These are phyloP conservation scores for Macroramphosus scolopax DNA, from an alignment of 2,797 vertebrate species.

Conservation along the genomic window DNA sequence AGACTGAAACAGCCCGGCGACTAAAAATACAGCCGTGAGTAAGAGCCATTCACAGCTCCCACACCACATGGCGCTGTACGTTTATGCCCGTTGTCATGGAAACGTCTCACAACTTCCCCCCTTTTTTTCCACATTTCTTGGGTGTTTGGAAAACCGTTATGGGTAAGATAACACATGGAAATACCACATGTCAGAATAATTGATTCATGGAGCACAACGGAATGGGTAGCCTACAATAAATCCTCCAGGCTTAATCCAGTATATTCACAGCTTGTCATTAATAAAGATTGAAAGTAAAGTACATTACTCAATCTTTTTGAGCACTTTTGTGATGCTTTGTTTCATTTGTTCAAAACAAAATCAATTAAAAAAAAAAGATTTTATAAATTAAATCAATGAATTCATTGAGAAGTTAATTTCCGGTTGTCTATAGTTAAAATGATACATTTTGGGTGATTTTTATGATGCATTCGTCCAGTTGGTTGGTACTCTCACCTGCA, in stretches of 20 bases:
- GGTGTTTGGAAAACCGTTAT: slow-evolving; percentile 26
- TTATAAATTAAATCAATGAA: too few species aligned
- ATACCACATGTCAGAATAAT: slow-evolving; percentile 20
- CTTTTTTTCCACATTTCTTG: slow-evolving; percentile 44
- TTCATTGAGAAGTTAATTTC: too few species aligned
- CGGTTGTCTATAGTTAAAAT: too few species aligned
- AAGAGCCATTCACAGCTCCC: slow-evolving; percentile 37
- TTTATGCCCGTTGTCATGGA: slow-evolving; percentile 56
- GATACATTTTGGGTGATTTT: too few species aligned
- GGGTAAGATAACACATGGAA: slow-evolving; percentile 26
- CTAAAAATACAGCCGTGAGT: slow-evolving; percentile 69
- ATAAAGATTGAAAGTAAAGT: too few species aligned
- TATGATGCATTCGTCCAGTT: too few species aligned
- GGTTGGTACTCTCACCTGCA: slow-evolving; percentile 50
- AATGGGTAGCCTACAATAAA: slow-evolving; percentile 4
- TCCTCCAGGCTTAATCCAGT: slow-evolving; percentile 1
- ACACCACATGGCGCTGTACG: slow-evolving; percentile 43
- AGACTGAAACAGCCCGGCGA: slow-evolving; percentile 21
- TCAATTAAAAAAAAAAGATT: too few species aligned
- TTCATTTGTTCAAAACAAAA: too few species aligned
- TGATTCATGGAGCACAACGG: slow-evolving; percentile 16
- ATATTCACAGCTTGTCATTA: too few species aligned
- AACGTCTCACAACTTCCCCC: slow-evolving; percentile 53
- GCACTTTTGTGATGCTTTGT: too few species aligned
- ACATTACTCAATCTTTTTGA: too few species aligned